phyloP scores from a whole-genome alignment of 2,888 invertebrate species.

The Leistus spinibarbis region DNA sequence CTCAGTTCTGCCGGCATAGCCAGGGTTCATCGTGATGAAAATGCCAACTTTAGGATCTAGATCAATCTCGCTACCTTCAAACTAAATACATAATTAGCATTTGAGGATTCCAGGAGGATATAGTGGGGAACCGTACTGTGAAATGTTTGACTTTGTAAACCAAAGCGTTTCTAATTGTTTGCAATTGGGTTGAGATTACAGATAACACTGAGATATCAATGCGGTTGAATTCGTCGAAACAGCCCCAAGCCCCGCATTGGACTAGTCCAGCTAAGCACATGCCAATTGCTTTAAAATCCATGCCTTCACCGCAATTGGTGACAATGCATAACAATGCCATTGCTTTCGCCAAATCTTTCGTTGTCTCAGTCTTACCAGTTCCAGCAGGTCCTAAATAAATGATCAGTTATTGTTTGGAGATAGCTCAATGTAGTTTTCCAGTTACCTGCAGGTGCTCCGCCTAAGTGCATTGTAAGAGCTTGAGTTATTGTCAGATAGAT shows the following conservation, averaged over 20 bases:
- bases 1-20: constrained; percentile 90
- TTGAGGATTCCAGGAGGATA: no score
- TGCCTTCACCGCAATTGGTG: constrained; percentile 92
- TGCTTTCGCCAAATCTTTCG: constrained; percentile 90
- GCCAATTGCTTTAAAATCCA: constrained; percentile 86
- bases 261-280: constrained; percentile 77
- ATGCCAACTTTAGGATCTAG: constrained; percentile 87
- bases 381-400: constrained; percentile 68
- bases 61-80: constrained; percentile 81
- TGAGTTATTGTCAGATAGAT: constrained; percentile 93
- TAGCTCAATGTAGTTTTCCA: background rate
- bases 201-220: constrained; percentile 92
- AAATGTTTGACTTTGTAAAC: constrained; percentile 76
- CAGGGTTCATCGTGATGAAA: constrained; percentile 96
- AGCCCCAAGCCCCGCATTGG: constrained; percentile 94
- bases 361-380: constrained; percentile 91
- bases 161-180: constrained; percentile 85
- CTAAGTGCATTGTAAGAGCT: constrained; percentile 88
- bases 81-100: constrained; percentile 59
- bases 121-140: constrained; percentile 67
- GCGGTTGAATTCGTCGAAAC: constrained; percentile 93
- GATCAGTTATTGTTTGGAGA: background rate
- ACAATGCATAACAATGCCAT: constrained; percentile 82
- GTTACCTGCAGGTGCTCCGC: constrained; percentile 85
- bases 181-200: constrained; percentile 90